phyloP scores from a whole-genome alignment of 2,113 vertebrate species.

The Formicarius rufipectus region DNA sequence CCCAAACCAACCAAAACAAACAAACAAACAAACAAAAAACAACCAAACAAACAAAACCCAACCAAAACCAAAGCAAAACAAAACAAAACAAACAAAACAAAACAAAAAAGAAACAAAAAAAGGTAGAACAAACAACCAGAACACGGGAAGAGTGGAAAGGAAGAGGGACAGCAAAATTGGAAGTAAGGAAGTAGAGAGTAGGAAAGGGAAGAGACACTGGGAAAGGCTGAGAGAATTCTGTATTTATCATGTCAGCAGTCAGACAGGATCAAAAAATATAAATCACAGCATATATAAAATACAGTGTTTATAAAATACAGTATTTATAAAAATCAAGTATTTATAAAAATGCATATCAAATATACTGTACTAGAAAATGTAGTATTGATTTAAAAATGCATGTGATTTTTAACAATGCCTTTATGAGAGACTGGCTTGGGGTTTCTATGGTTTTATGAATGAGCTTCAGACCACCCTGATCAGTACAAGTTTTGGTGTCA shows the following conservation, averaged over 20 bases:
- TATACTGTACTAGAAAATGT: not conserved
- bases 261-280: not conserved
- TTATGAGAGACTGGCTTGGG: fast-evolving
- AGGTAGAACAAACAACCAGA: fast-evolving
- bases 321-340: too few species aligned
- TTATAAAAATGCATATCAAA: not conserved
- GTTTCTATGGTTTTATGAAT: not conserved
- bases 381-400: not conserved
- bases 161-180: not conserved
- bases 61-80: not conserved
- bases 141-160: not conserved
- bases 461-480: not conserved
- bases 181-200: not conserved
- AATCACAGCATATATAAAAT: not conserved
- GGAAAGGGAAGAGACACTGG: not conserved
- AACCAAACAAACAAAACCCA: too few species aligned
- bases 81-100: too few species aligned
- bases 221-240: not conserved
- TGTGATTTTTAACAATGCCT: not conserved
- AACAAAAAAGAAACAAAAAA: too few species aligned
- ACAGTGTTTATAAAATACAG: not conserved
- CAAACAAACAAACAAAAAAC: too few species aligned
- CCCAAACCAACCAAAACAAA: too few species aligned
- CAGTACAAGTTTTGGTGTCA: not conserved
- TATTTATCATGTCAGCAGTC: not conserved